Percentiles rank a stretch among this genome's conserved stretches.
Evolutionary conservation across 2,113 vertebrate genomes (phyloP).

Genomic region (Mesoclemmys tuberculata): DNA sequence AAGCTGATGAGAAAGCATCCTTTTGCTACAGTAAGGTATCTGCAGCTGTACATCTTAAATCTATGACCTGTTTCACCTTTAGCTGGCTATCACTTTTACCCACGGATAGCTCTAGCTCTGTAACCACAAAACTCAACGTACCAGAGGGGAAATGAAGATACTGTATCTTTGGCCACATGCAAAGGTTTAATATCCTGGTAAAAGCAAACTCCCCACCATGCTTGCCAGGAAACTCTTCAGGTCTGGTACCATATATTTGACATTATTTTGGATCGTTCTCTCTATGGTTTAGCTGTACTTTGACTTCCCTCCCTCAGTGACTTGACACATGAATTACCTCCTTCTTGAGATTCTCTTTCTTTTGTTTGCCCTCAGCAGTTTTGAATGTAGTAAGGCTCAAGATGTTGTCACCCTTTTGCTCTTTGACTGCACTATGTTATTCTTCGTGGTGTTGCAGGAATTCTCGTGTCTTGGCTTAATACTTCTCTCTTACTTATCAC

Average conservation of each 20-base stretch:
- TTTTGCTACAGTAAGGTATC: accelerated
- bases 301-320: neutral
- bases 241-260: neutral
- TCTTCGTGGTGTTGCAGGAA: neutral
- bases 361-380: neutral
- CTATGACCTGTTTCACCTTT: neutral
- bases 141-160: neutral
- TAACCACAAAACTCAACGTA: neutral
- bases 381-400: neutral
- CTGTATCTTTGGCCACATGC: neutral
- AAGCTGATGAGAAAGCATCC: neutral
- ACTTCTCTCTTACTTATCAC: no score
- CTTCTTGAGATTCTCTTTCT: neutral
- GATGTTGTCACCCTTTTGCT: neutral
- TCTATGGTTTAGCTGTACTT: neutral
- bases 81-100: neutral
- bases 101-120: neutral
- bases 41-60: neutral
- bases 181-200: neutral
- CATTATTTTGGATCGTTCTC: neutral
- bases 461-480: neutral
- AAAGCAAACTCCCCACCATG: neutral
- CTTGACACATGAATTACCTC: neutral
- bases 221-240: neutral
- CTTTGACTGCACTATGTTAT: neutral